Evolutionary conservation across 1,140 invertebrate species (phyloP), one percentile per base, ranked within the genome.

Genomic region (Aplysia californica): DNA sequence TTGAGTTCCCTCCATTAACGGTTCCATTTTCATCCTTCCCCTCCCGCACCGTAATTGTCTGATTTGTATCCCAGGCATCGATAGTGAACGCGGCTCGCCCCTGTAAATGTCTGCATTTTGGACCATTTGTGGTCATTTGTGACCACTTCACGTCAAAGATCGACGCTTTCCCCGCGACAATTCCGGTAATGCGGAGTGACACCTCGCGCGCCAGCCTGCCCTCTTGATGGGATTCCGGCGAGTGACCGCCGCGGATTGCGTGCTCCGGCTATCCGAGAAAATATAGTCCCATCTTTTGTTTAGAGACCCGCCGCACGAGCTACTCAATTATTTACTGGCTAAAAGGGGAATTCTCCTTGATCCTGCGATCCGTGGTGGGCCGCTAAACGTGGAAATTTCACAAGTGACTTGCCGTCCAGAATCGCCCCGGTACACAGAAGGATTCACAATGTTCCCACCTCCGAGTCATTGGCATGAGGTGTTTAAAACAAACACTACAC

Each of bases 121-220:
- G 23, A 56, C 50, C 68, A 71, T 71, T 71, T 71, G 68, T 26
- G 68, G 68, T 71, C 68, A 71, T 71, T 71, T 71, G 68, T 56
- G 68, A 38, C 44, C 68, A 58, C 36, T 71, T 31, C 31, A 56
- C 50, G 68, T 71, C 68, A 71, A 56, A 56, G 50, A 71, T 21
- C 33, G 50, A 55, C 2, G 68, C 68, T 36, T 58, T 71, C 58
- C 68, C 36, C 10, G 68, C 68, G 41, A 58, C 68, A 71, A 71
- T 71, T 71, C 15, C 68, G 26, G 44, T 33, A 71, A 71, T 71
- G 31, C 36, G 31, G 50, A 71, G 44, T 71, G 68, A 71, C 68
- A 71, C 50, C 50, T 36, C 41, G 26, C 31, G 44, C 41, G 68
- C 50, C 15, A 38, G 26, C 36, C 31, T 29, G 68, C 50, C 68